Percentiles rank a stretch among this genome's conserved stretches.
phyloP scores from a whole-genome alignment of 2,888 invertebrate genomes.

The Drosophila seclusa region DNA sequence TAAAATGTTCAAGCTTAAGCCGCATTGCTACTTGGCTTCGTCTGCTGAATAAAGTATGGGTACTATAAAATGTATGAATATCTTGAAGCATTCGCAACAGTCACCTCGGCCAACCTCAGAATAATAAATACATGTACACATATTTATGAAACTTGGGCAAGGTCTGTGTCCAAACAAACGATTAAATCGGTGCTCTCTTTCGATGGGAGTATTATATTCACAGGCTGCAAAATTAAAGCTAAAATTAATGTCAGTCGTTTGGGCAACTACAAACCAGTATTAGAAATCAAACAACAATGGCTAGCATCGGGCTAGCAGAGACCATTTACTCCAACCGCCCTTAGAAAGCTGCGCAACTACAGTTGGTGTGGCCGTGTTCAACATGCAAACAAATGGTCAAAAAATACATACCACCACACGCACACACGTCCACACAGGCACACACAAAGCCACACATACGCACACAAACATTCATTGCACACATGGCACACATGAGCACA shows the following conservation, averaged over 20 bases:
- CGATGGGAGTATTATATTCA: neutral
- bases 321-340: conserved; percentile 15
- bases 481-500: conserved; percentile 41
- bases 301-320: conserved; percentile 13
- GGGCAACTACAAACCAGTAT: conserved; percentile 58
- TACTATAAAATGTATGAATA: conserved; percentile 3
- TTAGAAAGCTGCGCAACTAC: conserved; percentile 7
- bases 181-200: neutral
- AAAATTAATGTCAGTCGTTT: conserved; percentile 56
- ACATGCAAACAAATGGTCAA: conserved; percentile 76
- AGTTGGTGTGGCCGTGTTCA: conserved; percentile 69
- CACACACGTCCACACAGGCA: conserved; percentile 20
- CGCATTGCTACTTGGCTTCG: conserved; percentile 3
- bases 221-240: conserved; percentile 37
- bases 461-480: conserved; percentile 27
- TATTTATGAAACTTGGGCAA: conserved; percentile 36
- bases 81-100: conserved; percentile 18
- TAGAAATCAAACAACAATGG: conserved; percentile 76
- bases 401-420: conserved; percentile 53
- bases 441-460: conserved; percentile 3
- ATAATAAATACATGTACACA: conserved; percentile 48
- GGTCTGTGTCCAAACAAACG: conserved; percentile 4
- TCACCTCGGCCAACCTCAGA: conserved; percentile 42
- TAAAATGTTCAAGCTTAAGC: neutral
- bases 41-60: neutral